Evolutionary conservation across 2,888 invertebrate species (phyloP).

Genomic region (Hypsopygia costalis): DNA sequence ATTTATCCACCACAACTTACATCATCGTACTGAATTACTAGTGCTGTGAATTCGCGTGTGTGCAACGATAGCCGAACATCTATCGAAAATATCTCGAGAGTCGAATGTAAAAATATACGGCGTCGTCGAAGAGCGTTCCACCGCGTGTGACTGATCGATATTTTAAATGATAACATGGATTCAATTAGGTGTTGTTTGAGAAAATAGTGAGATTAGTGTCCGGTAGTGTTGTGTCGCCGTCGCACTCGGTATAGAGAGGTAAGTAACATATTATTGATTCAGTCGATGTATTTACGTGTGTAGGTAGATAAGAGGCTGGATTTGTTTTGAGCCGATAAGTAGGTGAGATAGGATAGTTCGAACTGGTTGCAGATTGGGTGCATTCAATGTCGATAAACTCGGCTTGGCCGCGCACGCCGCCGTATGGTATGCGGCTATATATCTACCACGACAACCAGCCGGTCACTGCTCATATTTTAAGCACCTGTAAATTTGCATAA

Average conservation of each 20-base stretch:
- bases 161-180: constrained; percentile 79
- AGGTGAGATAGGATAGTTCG: constrained; percentile 25
- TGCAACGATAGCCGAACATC: constrained; percentile 35
- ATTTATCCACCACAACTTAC: constrained; percentile 20
- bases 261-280: constrained; percentile 66
- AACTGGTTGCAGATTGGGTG: too few species aligned
- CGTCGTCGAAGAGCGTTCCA: constrained; percentile 64
- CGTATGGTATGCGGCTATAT: too few species aligned
- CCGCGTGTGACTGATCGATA: constrained; percentile 78
- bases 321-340: constrained; percentile 65
- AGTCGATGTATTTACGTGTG: constrained; percentile 53
- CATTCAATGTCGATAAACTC: too few species aligned
- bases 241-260: constrained; percentile 39
- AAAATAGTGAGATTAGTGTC: constrained; percentile 53
- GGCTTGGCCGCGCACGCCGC: too few species aligned
- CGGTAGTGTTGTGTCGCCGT: constrained; percentile 36
- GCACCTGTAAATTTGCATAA: too few species aligned
- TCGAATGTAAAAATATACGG: constrained; percentile 75
- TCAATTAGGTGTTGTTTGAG: constrained; percentile 69
- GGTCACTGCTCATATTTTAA: too few species aligned
- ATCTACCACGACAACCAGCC: too few species aligned
- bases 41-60: constrained; percentile 28
- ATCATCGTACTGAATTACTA: constrained; percentile 11
- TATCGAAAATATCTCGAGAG: constrained; percentile 62
- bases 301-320: constrained; percentile 53